Evolutionary conservation across 2,113 vertebrate species (phyloP), one percentile per base, ranked within the genome.

Genomic region (Barbus barbus): DNA sequence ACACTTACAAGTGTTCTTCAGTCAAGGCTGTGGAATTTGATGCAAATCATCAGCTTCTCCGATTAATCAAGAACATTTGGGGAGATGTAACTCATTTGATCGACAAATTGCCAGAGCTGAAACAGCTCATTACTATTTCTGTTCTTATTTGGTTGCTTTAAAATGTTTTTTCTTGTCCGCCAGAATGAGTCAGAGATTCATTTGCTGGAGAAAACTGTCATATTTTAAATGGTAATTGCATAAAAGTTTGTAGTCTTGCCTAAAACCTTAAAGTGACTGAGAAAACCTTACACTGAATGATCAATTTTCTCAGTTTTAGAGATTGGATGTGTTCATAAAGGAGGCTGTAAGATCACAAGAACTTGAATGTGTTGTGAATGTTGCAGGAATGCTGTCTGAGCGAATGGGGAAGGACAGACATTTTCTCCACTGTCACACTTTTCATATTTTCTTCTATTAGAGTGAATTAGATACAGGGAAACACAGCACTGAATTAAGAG

Each of bases 361-460:
- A 38, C 22, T 24, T 72, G 12, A 72, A 44, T 44, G 69, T 12
- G 22, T 41, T 72, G 14, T 6, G 36, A 44, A 72, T 24, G 36
- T 72, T 44, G 5, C 69, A 72, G 22, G 38, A 41, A 67, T 65
- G 72, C 72, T 18, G 24, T 74, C 12, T 46, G 41, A 38, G 12
- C 67, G 72, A 46, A 76, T 78, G 2, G 53, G 65, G 18, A n/a
- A 60, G 83, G 46, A 51, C 38, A 22, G 28, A 9, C 53, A 60
- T 78, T 44, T 53, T 63, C 63, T 48, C 9, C 33, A 26, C 83
- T 80, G 38, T 84, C 83, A 84, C 51, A 36, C 83, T 26, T 84
- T 69, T 69, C 65, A 41, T 44, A 80, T 80, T 80, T 79, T 72
- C 65, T 41, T 63, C 13, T 20, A 60, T 80, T 56, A 79, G 53